Percentiles rank a stretch among this genome's conserved stretches.
Conservation (phyloP, 23 tunicate species). For the Clavelina lepadiformis region DNA sequence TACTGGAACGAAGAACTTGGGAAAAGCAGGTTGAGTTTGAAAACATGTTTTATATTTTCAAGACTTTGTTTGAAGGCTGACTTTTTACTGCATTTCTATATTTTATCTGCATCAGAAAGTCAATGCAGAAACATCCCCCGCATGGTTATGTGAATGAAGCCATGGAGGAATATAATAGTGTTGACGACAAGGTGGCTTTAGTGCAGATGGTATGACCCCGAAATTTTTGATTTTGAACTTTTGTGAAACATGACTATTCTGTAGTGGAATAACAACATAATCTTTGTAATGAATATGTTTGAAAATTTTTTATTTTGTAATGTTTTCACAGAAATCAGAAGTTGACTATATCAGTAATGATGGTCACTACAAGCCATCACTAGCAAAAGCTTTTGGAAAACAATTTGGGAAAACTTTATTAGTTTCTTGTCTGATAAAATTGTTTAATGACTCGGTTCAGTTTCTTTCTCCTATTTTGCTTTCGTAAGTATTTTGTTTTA, state of each 20-base stretch:
- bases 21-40: constrained; percentile 25
- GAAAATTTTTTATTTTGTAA: constrained; percentile 27
- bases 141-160: constrained; percentile 18
- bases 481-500: constrained; percentile 52
- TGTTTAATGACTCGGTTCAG: constrained; percentile 57
- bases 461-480: constrained; percentile 60
- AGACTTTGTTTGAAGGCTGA: background rate
- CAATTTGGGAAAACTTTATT: constrained; percentile 42
- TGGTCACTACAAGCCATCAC: constrained; percentile 35
- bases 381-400: constrained; percentile 46
- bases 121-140: constrained; percentile 19
- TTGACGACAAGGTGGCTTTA: too few relatives aligned
- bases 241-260: background rate
- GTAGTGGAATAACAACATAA: background rate
- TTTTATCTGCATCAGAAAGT: constrained; percentile 4
- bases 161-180: too few relatives aligned
- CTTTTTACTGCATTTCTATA: background rate
- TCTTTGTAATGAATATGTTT: constrained; percentile 34
- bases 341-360: constrained; percentile 21
- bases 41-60: background rate
- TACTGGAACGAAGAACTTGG: constrained; percentile 39
- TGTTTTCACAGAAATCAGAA: constrained; percentile 22
- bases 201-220: too few relatives aligned
- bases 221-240: background rate
- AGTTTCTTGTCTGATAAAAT: constrained; percentile 52